A percentile compares a stretch with the other conserved stretches of the same genome.
Evolutionary conservation across 2,113 vertebrate genomes (phyloP).

Genomic region (Cinclus cinclus): DNA sequence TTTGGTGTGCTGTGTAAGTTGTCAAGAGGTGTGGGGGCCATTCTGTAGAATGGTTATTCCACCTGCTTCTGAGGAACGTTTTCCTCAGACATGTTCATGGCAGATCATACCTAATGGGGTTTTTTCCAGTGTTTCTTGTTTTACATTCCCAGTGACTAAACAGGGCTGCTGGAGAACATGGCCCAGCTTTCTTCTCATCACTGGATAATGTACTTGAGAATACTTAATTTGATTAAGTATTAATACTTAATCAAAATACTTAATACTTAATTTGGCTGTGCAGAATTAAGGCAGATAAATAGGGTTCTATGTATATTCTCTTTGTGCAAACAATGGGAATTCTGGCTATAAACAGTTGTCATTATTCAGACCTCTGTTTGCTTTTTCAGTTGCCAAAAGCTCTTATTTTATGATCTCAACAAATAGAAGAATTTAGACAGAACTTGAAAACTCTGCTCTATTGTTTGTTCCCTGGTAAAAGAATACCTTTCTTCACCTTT

Average conservation of each 20-base stretch:
- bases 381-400: not conserved
- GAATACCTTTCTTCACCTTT: not conserved
- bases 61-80: not conserved
- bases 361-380: not conserved
- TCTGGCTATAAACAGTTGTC: not conserved
- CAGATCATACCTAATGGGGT: not conserved
- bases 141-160: not conserved
- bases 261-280: not conserved
- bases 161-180: not conserved
- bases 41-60: not conserved
- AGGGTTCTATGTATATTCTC: not conserved
- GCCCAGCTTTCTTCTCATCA: not conserved
- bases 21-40: fast-evolving
- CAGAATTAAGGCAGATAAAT: not conserved
- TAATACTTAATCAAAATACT: too few species aligned
- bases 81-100: fast-evolving
- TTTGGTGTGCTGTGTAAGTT: not conserved
- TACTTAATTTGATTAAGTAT: not conserved
- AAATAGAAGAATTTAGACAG: not conserved
- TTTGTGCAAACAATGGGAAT: not conserved
- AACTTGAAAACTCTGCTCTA: not conserved
- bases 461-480: not conserved
- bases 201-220: not conserved
- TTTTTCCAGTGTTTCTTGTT: not conserved
- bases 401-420: not conserved